Conservation (phyloP, 2,113 vertebrate species). For the Silurus asotus region DNA sequence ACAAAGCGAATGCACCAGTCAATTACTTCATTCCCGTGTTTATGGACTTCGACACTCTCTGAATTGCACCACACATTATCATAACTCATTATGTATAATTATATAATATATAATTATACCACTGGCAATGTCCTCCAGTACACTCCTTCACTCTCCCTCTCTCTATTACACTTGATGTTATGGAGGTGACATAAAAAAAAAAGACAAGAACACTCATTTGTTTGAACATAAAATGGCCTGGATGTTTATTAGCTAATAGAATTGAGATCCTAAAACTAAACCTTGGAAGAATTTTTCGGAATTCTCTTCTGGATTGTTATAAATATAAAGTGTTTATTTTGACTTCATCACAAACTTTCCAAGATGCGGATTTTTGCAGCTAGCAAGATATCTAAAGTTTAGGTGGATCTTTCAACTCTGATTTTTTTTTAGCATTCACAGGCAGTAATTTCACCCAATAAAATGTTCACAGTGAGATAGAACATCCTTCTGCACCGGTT, state of each 20-base stretch:
- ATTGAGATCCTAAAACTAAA: too few species aligned
- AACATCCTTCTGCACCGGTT: too few species aligned
- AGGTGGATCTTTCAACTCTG: not conserved
- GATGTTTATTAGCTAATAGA: not conserved
- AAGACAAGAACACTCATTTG: not conserved
- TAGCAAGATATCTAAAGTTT: not conserved
- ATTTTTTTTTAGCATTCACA: too few species aligned
- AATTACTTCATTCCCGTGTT: slow-evolving; percentile 88
- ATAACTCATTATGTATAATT: slow-evolving; percentile 76
- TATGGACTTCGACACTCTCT: slow-evolving; percentile 75
- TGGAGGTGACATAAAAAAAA: not conserved
- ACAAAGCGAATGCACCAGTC: slow-evolving; percentile 56
- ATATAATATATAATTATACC: too few species aligned
- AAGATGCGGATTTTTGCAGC: too few species aligned
- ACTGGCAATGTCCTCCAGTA: slow-evolving; percentile 76
- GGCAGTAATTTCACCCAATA: too few species aligned
- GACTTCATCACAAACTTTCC: too few species aligned
- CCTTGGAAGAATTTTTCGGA: too few species aligned
- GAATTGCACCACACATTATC: slow-evolving; percentile 81
- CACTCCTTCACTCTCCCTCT: slow-evolving; percentile 51
- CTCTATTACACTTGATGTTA: slow-evolving; percentile 26
- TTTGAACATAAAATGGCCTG: not conserved
- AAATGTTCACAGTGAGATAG: not conserved
- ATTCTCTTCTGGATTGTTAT: too few species aligned
- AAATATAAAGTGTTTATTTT: too few species aligned